Conservation (phyloP, 2,797 vertebrate genomes). For the Notolepis coatsorum region DNA sequence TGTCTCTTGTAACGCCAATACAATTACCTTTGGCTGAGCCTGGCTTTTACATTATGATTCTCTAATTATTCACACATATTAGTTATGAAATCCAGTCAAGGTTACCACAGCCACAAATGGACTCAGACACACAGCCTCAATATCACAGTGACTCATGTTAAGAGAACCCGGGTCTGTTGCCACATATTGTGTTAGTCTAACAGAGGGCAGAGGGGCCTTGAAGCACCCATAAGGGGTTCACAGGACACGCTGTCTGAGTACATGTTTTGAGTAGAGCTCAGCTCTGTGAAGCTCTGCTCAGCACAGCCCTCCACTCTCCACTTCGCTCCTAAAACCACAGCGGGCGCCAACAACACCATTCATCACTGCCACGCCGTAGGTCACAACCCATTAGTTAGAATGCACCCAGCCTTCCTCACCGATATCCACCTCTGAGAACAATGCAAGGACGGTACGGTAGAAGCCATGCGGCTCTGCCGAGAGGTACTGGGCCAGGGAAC, state of each 20-base stretch:
- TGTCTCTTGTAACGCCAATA: too few relatives aligned
- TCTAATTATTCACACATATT: too few relatives aligned
- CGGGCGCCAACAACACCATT: conserved; percentile 47
- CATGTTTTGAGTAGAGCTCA: conserved; percentile 41
- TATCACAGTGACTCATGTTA: conserved; percentile 9
- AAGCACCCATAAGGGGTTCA: background rate
- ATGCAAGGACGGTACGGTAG: conserved; percentile 2
- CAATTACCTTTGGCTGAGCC: too few relatives aligned
- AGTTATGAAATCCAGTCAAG: too few relatives aligned
- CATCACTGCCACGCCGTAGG: conserved; percentile 68
- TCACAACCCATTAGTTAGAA: conserved; percentile 64
- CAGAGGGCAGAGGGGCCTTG: background rate
- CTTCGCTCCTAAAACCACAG: conserved; percentile 50
- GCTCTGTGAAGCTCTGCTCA: conserved; percentile 36
- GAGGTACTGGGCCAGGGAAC: conserved; percentile 14
- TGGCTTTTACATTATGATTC: too few relatives aligned
- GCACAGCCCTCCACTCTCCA: conserved; percentile 21
- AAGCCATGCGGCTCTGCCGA: conserved; percentile 8
- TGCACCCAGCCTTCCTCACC: conserved; percentile 36
- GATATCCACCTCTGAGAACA: conserved; percentile 34
- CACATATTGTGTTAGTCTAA: conserved; percentile 1
- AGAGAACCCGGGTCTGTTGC: conserved; percentile 27
- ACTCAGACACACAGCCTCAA: too few relatives aligned
- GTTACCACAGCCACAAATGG: too few relatives aligned
- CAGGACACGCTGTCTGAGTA: conserved; percentile 24